Evolutionary conservation across 2,888 invertebrate species (phyloP).

Genomic region (Erannis defoliaria): DNA sequence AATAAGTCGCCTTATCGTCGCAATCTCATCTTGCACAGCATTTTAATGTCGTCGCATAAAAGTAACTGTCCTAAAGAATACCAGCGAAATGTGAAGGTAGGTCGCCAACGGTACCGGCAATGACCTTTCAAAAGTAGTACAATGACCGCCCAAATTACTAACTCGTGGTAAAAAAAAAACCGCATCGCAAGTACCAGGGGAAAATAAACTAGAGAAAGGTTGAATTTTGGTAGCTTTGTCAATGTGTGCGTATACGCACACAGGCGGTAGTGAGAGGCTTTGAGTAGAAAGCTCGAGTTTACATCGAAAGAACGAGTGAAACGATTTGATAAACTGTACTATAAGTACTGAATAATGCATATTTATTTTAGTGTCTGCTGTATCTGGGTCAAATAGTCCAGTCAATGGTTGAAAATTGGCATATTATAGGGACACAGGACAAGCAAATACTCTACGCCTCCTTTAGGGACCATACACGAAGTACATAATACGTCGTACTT

Average conservation of each 20-base stretch:
- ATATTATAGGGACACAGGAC: too few relatives aligned
- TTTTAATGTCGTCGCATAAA: conserved; percentile 75
- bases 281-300: conserved; percentile 69
- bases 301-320: conserved; percentile 62
- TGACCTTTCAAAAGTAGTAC: conserved; percentile 74
- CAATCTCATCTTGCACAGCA: conserved; percentile 72
- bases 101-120: conserved; percentile 82
- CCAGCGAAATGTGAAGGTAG: conserved; percentile 81
- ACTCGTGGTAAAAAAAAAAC: conserved; percentile 73
- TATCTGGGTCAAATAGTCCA: conserved; percentile 14
- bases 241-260: conserved; percentile 46
- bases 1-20: conserved; percentile 64
- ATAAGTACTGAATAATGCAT: conserved; percentile 32
- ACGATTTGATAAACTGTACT: conserved; percentile 57
- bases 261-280: conserved; percentile 56
- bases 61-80: conserved; percentile 82
- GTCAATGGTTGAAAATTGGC: not conserved
- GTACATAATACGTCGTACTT: too few relatives aligned
- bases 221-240: conserved; percentile 45
- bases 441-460: too few relatives aligned
- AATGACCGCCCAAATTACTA: conserved; percentile 71
- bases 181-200: conserved; percentile 72
- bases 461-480: too few relatives aligned
- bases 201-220: conserved; percentile 79
- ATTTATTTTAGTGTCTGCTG: conserved; percentile 6